Percentiles rank a stretch among this genome's conserved stretches.
Conservation (phyloP, 2,888 invertebrate species). For the Raillietiella orientalis region DNA sequence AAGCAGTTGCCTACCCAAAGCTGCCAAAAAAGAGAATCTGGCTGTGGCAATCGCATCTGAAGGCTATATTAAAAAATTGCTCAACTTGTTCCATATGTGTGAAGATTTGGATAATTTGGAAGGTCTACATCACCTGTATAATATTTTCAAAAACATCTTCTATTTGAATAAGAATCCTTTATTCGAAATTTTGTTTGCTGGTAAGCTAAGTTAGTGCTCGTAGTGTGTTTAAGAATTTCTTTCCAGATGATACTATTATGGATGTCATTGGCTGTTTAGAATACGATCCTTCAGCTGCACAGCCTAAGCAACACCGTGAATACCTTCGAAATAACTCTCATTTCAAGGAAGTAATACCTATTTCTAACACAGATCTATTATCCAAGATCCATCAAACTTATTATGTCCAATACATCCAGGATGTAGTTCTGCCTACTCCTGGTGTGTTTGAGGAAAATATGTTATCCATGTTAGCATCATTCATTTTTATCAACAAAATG, state of each 20-base stretch:
- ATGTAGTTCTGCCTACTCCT: slow-evolving; percentile 92
- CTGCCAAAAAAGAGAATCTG: slow-evolving; percentile 70
- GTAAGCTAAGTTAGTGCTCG: not conserved
- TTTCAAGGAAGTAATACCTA: slow-evolving; percentile 33
- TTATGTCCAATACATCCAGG: slow-evolving; percentile 89
- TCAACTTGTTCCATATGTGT: slow-evolving; percentile 82
- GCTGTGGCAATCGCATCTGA: slow-evolving; percentile 74
- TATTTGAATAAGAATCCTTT: slow-evolving; percentile 85
- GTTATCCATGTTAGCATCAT: slow-evolving; percentile 84
- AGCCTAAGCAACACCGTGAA: slow-evolving; percentile 70
- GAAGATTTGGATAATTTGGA: slow-evolving; percentile 86
- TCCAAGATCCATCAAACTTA: slow-evolving; percentile 99
- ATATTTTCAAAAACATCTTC: slow-evolving; percentile 96
- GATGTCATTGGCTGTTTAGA: slow-evolving; percentile 95
- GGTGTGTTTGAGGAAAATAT: slow-evolving; percentile 98
- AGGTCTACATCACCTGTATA: slow-evolving; percentile 71
- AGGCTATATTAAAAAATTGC: slow-evolving; percentile 72
- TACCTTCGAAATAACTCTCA: slow-evolving; percentile 41
- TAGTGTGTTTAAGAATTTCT: slow-evolving; percentile 4
- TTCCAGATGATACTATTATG: slow-evolving; percentile 53
- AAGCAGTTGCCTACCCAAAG: slow-evolving; percentile 55
- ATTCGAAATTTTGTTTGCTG: slow-evolving; percentile 82
- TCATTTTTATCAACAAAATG: slow-evolving; percentile 98
- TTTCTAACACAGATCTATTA: slow-evolving; percentile 68
- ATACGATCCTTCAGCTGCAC: slow-evolving; percentile 54